Evolutionary conservation across 92 coral and sea anemone species (phyloP).

Genomic region (Phymanthus crucifer): DNA sequence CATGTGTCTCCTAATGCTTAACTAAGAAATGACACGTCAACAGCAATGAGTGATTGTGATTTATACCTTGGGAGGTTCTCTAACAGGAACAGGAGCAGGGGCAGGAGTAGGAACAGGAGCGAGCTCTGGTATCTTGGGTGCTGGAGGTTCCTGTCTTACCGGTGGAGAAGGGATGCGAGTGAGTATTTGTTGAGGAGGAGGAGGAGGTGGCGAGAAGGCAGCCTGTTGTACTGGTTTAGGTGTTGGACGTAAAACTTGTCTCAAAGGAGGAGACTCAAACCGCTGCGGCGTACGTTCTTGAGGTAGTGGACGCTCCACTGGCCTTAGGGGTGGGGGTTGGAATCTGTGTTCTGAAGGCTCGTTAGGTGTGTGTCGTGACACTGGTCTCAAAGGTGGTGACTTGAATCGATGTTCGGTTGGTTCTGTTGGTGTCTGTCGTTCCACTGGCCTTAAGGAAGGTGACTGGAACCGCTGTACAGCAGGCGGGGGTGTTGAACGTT

Average conservation of each 20-base stretch:
- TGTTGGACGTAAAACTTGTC: not conserved
- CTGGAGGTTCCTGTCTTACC: not conserved
- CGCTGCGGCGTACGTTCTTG: not conserved
- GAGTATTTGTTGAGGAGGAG: not conserved
- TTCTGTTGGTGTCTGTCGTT: not conserved
- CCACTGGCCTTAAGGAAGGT: not conserved
- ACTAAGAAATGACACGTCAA: no score
- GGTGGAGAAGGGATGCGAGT: no score
- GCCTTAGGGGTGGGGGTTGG: not conserved
- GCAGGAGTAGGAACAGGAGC: not conserved
- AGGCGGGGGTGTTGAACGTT: not conserved
- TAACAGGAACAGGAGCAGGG: not conserved
- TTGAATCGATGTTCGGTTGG: not conserved
- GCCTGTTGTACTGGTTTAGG: not conserved
- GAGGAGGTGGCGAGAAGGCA: not conserved
- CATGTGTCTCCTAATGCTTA: no score
- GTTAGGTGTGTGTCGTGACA: not conserved
- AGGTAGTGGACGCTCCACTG: not conserved
- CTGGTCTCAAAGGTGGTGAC: slow-evolving; percentile 1
- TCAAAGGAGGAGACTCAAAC: not conserved
- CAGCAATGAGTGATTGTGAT: no score
- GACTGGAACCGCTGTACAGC: not conserved
- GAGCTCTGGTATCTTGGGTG: not conserved
- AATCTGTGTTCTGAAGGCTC: not conserved
- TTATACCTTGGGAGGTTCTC: not conserved